A percentile compares a stretch with the other conserved stretches of the same genome.
Conservation (phyloP, 2,888 invertebrate species). For the Heteromyza rotundicornis region DNA sequence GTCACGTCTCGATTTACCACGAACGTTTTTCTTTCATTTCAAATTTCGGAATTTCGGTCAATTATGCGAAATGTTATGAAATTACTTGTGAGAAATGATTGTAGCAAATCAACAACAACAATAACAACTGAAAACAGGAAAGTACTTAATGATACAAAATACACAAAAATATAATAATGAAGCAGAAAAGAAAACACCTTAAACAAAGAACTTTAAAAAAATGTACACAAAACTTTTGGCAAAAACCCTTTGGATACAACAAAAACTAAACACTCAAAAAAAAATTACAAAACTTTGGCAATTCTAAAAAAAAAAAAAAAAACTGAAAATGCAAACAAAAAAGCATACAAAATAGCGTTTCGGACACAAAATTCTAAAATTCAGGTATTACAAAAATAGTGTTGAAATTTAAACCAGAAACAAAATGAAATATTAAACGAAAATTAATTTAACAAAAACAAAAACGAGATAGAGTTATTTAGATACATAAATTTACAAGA, state of each 20-base stretch:
- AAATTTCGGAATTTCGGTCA: too few relatives aligned
- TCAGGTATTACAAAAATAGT: conserved; percentile 53
- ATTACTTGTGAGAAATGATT: too few relatives aligned
- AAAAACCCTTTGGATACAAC: conserved; percentile 23
- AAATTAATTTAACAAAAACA: conserved; percentile 22
- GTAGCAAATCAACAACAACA: too few relatives aligned
- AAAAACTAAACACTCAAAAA: conserved; percentile 27
- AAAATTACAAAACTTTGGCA: conserved; percentile 34
- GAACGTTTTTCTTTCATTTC: too few relatives aligned
- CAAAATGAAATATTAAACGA: too few relatives aligned
- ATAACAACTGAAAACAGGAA: neutral
- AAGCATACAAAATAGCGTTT: conserved; percentile 49
- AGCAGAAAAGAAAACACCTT: conserved; percentile 34
- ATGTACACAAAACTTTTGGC: conserved; percentile 29
- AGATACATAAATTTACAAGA: conserved; percentile 35
- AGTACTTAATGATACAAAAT: neutral
- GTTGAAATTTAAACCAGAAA: conserved; percentile 14
- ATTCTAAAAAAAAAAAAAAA: conserved; percentile 28
- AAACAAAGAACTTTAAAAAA: conserved; percentile 33
- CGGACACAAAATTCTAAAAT: conserved; percentile 63
- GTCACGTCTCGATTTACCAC: too few relatives aligned
- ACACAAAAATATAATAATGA: conserved; percentile 27
- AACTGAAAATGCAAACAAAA: conserved; percentile 21
- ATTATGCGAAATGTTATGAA: too few relatives aligned
- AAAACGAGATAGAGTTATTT: conserved; percentile 25